Evolutionary conservation across 2,888 invertebrate genomes (phyloP).

Genomic region (Pegoplata infirma): DNA sequence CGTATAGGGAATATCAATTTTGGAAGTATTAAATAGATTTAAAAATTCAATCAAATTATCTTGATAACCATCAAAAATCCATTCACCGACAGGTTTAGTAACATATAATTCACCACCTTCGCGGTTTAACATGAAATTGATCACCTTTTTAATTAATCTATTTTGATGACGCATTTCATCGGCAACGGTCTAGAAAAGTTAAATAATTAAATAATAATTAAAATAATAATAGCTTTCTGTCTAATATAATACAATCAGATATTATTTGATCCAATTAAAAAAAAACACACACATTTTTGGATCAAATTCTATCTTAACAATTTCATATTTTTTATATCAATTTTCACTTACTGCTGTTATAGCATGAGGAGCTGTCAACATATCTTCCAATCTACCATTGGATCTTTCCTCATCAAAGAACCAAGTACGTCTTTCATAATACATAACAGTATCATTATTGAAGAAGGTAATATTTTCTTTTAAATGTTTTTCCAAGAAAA

Average conservation of each 20-base stretch:
- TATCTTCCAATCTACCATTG: constrained; percentile 83
- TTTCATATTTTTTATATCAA: too few relatives aligned
- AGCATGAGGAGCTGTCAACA: constrained; percentile 87
- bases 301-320: too few relatives aligned
- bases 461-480: constrained; percentile 82
- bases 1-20: constrained; percentile 82
- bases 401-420: constrained; percentile 84
- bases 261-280: too few relatives aligned
- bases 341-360: constrained; percentile 83
- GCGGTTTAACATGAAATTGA: constrained; percentile 80
- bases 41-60: constrained; percentile 84
- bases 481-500: constrained; percentile 79
- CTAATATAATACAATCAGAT: too few relatives aligned
- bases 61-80: constrained; percentile 90
- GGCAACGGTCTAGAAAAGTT: constrained; percentile 81
- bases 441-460: constrained; percentile 87
- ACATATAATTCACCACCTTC: constrained; percentile 80
- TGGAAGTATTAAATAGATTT: constrained; percentile 79
- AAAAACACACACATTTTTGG: too few relatives aligned
- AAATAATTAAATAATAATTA: not conserved
- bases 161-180: constrained; percentile 80
- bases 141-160: constrained; percentile 77
- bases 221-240: too few relatives aligned
- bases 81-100: constrained; percentile 83
- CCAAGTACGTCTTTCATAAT: constrained; percentile 87